Base-by-base conservation (phyloP, 2,113 vertebrate species). In the Dicaeum eximium region DNA sequence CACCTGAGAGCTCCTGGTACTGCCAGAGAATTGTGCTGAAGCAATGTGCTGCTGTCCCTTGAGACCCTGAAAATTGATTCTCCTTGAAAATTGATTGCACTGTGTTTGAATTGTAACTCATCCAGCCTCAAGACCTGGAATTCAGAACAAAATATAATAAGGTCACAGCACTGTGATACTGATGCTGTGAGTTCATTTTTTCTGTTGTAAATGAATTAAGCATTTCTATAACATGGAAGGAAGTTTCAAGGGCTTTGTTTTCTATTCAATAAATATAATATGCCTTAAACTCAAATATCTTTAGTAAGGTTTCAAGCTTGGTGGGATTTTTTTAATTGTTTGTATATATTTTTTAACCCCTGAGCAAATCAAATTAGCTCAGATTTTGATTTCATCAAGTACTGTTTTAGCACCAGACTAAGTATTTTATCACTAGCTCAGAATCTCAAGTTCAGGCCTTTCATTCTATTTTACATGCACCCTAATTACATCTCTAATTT, bases 31-130 rank as follows among this genome's bases (percentile, higher is more conserved):
- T 33, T 93, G 88, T 65, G 57, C 66, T 93, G 80, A 75, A 90
- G 37, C 42, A 44, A 30, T 25, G 25, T 66, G 62, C 54, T 86
- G 47, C n/a, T 80, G 33, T 87, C 73, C 80, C 80, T n/a, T 64
- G 58, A 85, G 74, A 87, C 48, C 21, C 37, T 28, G 92, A 94
- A 95, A 93, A 77, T n/a, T 40, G 61, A 88, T 88, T 89, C 71
- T 51, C 38, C 86, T 86, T 81, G 77, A 90, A 87, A 92, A 90
- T 47, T 61, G 73, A 56, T 74, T 81, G 50, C 40, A 48, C 45
- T 67, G 16, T 37, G 38, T 90, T 78, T 86, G 67, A 84, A 79
- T 54, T 82, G 48, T 58, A 71, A 11, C 54, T 86, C 4, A 2
- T 21, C 33, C 20, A 31, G 45, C 35, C 67, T 91, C 80, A 51